Conservation (phyloP, 2,888 invertebrate genomes). For the Alcis repandata region DNA sequence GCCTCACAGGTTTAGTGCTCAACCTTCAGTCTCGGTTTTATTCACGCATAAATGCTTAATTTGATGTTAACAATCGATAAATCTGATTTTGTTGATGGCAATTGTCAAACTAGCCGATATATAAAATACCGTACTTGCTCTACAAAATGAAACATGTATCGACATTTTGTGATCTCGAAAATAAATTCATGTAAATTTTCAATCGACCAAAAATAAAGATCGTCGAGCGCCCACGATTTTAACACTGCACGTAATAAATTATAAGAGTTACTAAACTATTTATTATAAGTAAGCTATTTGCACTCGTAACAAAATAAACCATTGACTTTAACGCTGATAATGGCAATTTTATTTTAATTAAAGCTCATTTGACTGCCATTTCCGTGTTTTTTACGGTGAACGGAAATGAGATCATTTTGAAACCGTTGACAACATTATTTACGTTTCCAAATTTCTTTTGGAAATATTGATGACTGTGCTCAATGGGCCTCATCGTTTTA, state of each 20-base stretch:
- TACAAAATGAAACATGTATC: background rate
- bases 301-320: constrained; percentile 3
- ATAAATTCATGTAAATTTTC: background rate
- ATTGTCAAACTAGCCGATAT: too few relatives aligned
- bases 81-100: too few relatives aligned
- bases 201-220: background rate
- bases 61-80: too few relatives aligned
- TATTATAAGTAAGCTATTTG: constrained; percentile 11
- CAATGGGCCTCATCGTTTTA: constrained; percentile 55
- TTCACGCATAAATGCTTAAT: too few relatives aligned
- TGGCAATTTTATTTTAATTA: constrained; percentile 24
- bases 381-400: constrained; percentile 37
- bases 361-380: constrained; percentile 19
- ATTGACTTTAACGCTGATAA: constrained; percentile 10
- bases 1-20: too few relatives aligned
- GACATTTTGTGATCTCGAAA: background rate
- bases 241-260: background rate
- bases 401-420: constrained; percentile 43
- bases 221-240: background rate
- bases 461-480: constrained; percentile 59
- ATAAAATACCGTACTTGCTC: too few relatives aligned
- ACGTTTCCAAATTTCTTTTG: constrained; percentile 36
- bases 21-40: too few relatives aligned
- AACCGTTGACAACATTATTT: constrained; percentile 46
- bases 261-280: background rate